These are phyloP conservation scores for Montipora cactus DNA, from an alignment of 64 coral and sea anemone genomes.

Conservation along the genomic window DNA sequence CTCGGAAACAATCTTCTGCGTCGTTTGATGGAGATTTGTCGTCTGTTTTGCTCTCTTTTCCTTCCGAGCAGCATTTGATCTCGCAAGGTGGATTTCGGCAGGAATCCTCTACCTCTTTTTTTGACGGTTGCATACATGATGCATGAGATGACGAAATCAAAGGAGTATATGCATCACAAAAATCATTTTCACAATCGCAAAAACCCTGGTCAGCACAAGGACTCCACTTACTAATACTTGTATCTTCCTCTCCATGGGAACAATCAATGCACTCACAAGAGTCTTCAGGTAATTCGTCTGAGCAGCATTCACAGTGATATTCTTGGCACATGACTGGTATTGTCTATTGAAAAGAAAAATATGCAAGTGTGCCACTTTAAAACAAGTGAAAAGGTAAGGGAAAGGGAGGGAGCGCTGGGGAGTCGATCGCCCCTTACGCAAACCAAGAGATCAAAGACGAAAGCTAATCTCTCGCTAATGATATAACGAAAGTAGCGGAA, in stretches of 20 bases:
- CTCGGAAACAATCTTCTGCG: background rate
- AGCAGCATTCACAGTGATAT: conserved; percentile 73
- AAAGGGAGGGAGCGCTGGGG: no score
- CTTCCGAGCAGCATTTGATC: background rate
- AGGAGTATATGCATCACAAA: background rate
- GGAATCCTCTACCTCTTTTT: background rate
- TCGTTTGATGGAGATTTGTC: background rate
- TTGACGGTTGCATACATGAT: background rate
- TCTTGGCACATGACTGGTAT: conserved; percentile 67
- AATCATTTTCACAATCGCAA: background rate
- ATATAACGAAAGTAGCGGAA: no score
- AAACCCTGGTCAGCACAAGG: background rate
- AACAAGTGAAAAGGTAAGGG: no score
- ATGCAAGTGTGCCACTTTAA: no score
- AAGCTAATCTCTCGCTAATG: no score
- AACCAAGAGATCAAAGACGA: no score
- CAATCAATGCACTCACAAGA: conserved; percentile 60
- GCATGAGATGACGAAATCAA: background rate
- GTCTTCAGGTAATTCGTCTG: conserved; percentile 63
- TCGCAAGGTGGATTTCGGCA: background rate
- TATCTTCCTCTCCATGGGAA: conserved; percentile 64
- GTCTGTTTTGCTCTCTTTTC: background rate
- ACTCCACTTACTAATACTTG: background rate
- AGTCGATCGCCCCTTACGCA: no score
- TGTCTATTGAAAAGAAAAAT: background rate